Conservation (phyloP, 2,888 invertebrate species). For the Mycogona germanica region DNA sequence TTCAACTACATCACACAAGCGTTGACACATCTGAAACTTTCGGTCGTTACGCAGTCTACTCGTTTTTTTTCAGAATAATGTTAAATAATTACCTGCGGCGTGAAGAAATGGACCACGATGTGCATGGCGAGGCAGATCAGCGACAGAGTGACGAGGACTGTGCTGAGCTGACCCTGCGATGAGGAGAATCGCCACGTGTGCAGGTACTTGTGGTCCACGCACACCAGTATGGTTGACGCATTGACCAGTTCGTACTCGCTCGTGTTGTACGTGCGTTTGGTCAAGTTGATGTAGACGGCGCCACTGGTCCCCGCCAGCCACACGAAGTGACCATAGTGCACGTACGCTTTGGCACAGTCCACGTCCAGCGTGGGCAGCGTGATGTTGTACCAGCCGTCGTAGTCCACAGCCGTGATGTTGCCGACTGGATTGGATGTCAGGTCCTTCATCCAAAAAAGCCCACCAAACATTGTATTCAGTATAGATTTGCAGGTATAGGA, state of each 20-base stretch:
- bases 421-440: no score
- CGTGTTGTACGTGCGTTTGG: slow-evolving; percentile 16
- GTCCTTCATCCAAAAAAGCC: no score
- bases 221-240: slow-evolving; percentile 24
- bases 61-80: no score
- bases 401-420: no score
- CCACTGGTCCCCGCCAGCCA: slow-evolving; percentile 16
- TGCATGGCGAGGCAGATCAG: slow-evolving; percentile 31
- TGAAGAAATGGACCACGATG: slow-evolving; percentile 27
- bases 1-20: no score
- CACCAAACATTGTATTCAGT: no score
- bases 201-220: slow-evolving; percentile 19
- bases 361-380: slow-evolving; percentile 11
- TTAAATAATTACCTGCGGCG: no score
- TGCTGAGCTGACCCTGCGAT: slow-evolving; percentile 28
- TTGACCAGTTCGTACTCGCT: slow-evolving; percentile 26
- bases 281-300: slow-evolving; percentile 25
- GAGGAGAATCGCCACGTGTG: slow-evolving; percentile 22
- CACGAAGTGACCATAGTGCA: slow-evolving; percentile 22
- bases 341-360: slow-evolving; percentile 23
- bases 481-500: no score
- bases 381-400: not conserved
- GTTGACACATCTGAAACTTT: no score
- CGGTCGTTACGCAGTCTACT: no score
- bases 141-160: slow-evolving; percentile 31